A percentile compares a stretch with the other conserved stretches of the same genome.
Evolutionary conservation across 2,113 vertebrate species (phyloP).

Genomic region (Hystrix brachyura): DNA sequence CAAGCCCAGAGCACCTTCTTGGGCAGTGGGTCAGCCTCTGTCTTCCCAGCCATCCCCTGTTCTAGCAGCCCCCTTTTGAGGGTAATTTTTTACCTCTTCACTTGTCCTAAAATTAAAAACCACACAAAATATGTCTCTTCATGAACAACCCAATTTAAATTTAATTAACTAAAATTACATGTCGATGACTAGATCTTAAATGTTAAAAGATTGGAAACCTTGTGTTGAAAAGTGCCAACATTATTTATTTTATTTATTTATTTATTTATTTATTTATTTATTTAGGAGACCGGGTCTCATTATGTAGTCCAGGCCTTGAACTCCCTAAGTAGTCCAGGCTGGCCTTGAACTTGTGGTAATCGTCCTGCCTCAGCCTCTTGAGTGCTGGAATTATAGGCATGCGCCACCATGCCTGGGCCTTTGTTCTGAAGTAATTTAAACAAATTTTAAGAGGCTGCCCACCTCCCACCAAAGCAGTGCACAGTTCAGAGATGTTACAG

Average conservation of each 20-base stretch:
- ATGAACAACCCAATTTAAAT: neutral
- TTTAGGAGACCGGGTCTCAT: neutral
- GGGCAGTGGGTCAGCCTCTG: neutral
- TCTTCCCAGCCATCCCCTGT: neutral
- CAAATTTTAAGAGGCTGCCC: neutral
- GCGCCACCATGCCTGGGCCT: neutral
- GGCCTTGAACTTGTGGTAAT: neutral
- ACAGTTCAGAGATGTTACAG: neutral
- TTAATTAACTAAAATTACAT: neutral
- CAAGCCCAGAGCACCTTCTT: neutral
- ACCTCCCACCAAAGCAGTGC: neutral
- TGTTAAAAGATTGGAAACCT: neutral
- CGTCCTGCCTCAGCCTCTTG: neutral
- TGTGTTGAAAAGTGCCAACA: neutral
- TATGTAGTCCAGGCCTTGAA: neutral
- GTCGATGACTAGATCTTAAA: neutral
- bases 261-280: neutral
- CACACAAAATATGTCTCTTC: neutral
- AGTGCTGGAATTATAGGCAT: neutral
- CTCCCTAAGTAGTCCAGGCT: neutral
- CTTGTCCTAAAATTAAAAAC: neutral
- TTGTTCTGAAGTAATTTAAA: neutral
- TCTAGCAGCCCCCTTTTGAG: neutral
- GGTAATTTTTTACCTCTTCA: neutral
- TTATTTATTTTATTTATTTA: neutral